A percentile compares a stretch with the other conserved stretches of the same genome.
Evolutionary conservation across 2,888 invertebrate species (phyloP).

Genomic region (Clivina fossor): DNA sequence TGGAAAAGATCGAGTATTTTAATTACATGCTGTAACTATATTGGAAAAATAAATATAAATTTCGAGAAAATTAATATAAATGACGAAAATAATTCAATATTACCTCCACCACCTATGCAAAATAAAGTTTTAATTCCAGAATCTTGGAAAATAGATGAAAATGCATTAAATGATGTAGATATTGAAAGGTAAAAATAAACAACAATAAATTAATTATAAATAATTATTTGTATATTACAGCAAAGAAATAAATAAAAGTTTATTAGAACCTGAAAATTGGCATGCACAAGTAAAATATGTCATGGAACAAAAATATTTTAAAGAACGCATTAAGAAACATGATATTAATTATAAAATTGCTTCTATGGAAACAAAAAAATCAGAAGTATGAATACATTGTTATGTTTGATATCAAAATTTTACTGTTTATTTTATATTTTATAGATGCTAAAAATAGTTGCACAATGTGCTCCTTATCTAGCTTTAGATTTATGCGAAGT

Average conservation of each 20-base stretch:
- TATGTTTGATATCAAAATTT: not conserved
- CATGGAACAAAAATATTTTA: conserved; percentile 10
- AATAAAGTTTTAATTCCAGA: conserved; percentile 51
- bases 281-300: conserved; percentile 6
- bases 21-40: conserved; percentile 60
- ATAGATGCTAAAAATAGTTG: conserved; percentile 59
- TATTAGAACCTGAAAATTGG: not conserved
- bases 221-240: too few relatives aligned
- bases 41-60: conserved; percentile 53
- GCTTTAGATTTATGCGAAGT: conserved; percentile 58
- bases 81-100: conserved; percentile 43
- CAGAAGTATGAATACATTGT: conserved; percentile 43
- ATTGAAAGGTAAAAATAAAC: conserved; percentile 10
- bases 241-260: not conserved
- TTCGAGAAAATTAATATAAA: conserved; percentile 41
- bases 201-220: not conserved
- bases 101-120: conserved; percentile 51
- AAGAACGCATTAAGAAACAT: conserved; percentile 49
- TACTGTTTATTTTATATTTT: conserved; percentile 33
- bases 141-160: conserved; percentile 47
- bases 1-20: conserved; percentile 54
- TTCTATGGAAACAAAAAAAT: conserved; percentile 49
- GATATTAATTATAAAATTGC: conserved; percentile 60
- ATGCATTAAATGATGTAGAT: not conserved
- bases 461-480: conserved; percentile 61